Base-by-base conservation (phyloP, 2,797 vertebrate genomes). In the Galaxias olidus region DNA sequence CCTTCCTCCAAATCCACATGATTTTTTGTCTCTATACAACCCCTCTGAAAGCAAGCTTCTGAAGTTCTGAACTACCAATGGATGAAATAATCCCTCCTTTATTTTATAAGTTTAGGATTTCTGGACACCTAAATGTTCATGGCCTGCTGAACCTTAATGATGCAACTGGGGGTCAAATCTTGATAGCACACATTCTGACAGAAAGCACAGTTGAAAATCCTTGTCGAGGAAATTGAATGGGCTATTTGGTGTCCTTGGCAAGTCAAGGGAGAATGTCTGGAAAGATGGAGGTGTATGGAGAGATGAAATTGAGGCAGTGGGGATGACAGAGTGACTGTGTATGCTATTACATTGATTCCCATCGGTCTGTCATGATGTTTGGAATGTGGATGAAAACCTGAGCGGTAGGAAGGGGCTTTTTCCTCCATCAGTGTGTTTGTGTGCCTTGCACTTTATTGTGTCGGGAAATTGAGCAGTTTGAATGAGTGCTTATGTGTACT, bases 231-330 rank as follows among this genome's bases (percentile, higher is more conserved):
- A 76, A 59, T 68, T 54, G 43, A 70, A 43, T 19, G 14, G 30
- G 57, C 68, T 52, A 46, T 4, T 41, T 14, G 0, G 49, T 80
- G 86, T 86, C 79, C 77, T 82, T 72, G 81, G 61, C 62, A 73
- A 79, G 72, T 81, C 67, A 74, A 73, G 18, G 18, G 61, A 76
- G 76, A 81, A 75, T 69, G 70, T 57, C 59, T 9, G 18, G 68
- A 79, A 72, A 49, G 72, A 78, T 84, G 58, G 59, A 74, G 71
- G 65, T 65, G 55, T 42, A 63, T 47, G 14, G 40, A 60, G 59
- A 50, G 19, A n/a, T 18, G 44, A 49, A 49, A 15, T 61, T 71
- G 57, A 74, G 80, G 64, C 74, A 76, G 43, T 12, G 58, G 75
- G 73, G 76, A 70, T 77, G 77, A 75, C 69, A 75, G 56, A 70